These are phyloP conservation scores for Scortum barcoo DNA, from an alignment of 2,113 vertebrate species.

Conservation along the genomic window DNA sequence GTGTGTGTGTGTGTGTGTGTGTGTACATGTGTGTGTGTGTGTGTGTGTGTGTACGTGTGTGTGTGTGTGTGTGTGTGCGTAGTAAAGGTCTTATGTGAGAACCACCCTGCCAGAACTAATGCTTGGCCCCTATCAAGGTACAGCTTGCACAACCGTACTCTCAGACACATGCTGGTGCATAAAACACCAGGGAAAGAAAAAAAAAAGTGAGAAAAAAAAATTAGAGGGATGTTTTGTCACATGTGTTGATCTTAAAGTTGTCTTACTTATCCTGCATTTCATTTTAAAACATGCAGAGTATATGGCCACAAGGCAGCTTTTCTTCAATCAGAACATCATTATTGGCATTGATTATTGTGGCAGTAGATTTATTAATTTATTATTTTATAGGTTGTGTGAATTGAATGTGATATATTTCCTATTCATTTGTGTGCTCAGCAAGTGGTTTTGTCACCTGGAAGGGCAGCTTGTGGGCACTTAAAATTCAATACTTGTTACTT, in stretches of 20 bases:
- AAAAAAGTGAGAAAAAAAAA: slow-evolving; percentile 5
- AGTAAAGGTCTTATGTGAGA: slow-evolving; percentile 79
- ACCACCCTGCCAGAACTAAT: slow-evolving; percentile 81
- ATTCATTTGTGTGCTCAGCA: neutral
- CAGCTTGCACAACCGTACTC: slow-evolving; percentile 79
- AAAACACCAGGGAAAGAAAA: slow-evolving; percentile 59
- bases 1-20: slow-evolving; percentile 48
- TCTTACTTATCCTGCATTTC: neutral
- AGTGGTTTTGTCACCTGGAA: neutral
- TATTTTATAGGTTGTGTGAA: too few relatives aligned
- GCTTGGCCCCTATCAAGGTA: slow-evolving; percentile 81
- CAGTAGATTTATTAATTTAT: too few relatives aligned
- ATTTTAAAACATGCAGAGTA: neutral
- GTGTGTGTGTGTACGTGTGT: slow-evolving; percentile 39
- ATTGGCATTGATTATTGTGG: too few relatives aligned
- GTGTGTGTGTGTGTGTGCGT: slow-evolving; percentile 12
- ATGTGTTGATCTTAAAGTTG: neutral
- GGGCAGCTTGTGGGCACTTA: neutral
- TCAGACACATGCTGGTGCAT: slow-evolving; percentile 71
- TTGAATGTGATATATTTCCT: neutral
- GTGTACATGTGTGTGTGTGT: slow-evolving; percentile 31
- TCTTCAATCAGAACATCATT: neutral
- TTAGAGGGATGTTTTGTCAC: slow-evolving; percentile 19
- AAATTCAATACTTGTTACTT: neutral
- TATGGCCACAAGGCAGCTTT: neutral